Evolutionary conservation across 2,888 invertebrate species (phyloP).

Genomic region (Clistopyga incitator): DNA sequence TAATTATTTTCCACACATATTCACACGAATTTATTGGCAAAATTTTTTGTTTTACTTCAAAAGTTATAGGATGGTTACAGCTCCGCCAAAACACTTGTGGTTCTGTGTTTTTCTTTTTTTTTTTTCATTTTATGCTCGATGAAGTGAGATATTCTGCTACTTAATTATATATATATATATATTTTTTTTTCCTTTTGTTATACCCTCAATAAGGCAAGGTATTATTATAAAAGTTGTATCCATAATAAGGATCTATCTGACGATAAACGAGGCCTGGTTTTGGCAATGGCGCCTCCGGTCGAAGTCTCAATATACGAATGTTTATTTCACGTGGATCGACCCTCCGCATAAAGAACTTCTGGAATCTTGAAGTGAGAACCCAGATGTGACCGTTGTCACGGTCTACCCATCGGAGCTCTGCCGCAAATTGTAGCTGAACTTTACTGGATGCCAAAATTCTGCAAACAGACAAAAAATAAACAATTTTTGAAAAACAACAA

Average conservation of each 20-base stretch:
- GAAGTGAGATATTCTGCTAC: conserved; percentile 1
- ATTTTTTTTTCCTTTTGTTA: too few relatives aligned
- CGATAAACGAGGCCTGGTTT: conserved; percentile 48
- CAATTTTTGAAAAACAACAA: background rate
- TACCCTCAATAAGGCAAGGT: conserved; percentile 64
- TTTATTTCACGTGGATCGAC: conserved; percentile 90
- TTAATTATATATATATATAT: conserved; percentile 13
- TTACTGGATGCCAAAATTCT: conserved; percentile 91
- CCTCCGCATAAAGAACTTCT: conserved; percentile 91
- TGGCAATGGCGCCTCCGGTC: conserved; percentile 65
- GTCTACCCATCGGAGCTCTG: conserved; percentile 89
- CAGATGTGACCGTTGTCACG: conserved; percentile 91
- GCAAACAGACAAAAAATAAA: conserved; percentile 65
- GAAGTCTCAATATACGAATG: conserved; percentile 89
- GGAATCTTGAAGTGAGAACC: conserved; percentile 91
- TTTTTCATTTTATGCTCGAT: background rate
- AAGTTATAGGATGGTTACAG: too few relatives aligned
- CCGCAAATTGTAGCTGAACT: conserved; percentile 91
- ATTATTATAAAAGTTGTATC: conserved; percentile 73
- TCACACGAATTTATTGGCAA: too few relatives aligned
- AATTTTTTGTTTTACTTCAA: too few relatives aligned
- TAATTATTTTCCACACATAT: too few relatives aligned
- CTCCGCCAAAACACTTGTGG: too few relatives aligned
- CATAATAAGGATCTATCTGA: conserved; percentile 49
- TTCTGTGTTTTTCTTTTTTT: background rate